Evolutionary conservation across 2,888 invertebrate genomes (phyloP).

Genomic region (Drosophila yooni): DNA sequence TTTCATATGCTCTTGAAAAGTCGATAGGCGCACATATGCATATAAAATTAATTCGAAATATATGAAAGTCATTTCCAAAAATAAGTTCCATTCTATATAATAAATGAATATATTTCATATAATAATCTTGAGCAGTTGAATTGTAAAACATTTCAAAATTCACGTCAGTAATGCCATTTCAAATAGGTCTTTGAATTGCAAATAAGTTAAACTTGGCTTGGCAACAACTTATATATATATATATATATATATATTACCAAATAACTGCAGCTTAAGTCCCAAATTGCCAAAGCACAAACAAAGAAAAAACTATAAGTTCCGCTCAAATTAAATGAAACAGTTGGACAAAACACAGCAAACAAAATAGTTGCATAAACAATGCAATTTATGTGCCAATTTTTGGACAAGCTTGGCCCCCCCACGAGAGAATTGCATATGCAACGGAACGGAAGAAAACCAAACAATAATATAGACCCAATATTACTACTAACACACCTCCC

Average conservation of each 20-base stretch:
- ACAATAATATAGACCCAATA: slow-evolving; percentile 29
- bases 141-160: background rate
- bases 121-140: background rate
- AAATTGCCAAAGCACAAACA: slow-evolving; percentile 23
- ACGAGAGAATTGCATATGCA: slow-evolving; percentile 28
- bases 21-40: background rate
- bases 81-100: background rate
- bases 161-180: background rate
- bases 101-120: background rate
- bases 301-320: background rate
- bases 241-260: no score
- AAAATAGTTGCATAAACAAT: slow-evolving; percentile 66
- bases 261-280: no score
- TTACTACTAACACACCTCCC: background rate
- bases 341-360: slow-evolving; percentile 29
- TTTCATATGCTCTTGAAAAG: background rate
- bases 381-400: slow-evolving; percentile 66
- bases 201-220: background rate
- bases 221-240: slow-evolving; percentile 20
- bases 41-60: background rate
- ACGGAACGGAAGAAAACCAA: slow-evolving; percentile 25
- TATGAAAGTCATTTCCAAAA: background rate
- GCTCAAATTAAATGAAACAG: slow-evolving; percentile 30
- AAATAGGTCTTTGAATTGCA: background rate
- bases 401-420: slow-evolving; percentile 39